Conservation (phyloP, 1,140 invertebrate species). For the Atta colombica region DNA sequence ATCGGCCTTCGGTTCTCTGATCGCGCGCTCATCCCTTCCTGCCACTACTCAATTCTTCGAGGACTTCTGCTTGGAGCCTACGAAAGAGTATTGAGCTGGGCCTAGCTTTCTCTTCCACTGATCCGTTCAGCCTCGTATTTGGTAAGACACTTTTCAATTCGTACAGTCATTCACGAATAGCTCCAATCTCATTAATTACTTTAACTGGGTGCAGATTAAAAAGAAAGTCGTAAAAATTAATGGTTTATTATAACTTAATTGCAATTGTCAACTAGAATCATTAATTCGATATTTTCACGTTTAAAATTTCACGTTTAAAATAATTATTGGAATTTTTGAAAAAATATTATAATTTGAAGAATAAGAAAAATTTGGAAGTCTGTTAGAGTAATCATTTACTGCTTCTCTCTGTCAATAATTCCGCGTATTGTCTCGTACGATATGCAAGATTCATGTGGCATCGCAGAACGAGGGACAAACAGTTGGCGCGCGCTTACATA, state of each 20-base stretch:
- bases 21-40: slow-evolving; percentile 57
- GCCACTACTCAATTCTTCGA: slow-evolving; percentile 54
- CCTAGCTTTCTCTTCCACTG: slow-evolving; percentile 79
- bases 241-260: not conserved
- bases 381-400: not conserved
- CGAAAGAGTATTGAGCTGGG: slow-evolving; percentile 63
- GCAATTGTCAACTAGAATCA: not conserved
- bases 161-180: not conserved
- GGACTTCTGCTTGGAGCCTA: slow-evolving; percentile 66
- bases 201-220: not conserved
- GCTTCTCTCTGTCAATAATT: not conserved
- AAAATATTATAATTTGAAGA: not conserved
- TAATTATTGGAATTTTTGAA: not conserved
- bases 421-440: not conserved
- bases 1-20: slow-evolving; percentile 47
- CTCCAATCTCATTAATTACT: not conserved
- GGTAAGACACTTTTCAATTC: slow-evolving; percentile 59
- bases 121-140: slow-evolving; percentile 16
- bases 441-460: slow-evolving; percentile 24
- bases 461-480: slow-evolving; percentile 1
- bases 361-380: not conserved
- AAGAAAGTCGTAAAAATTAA: not conserved
- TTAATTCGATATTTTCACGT: not conserved
- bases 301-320: not conserved
- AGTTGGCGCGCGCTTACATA: slow-evolving; percentile 69